A percentile compares a stretch with the other conserved stretches of the same genome.
Conservation (phyloP, 2,797 vertebrate genomes). For the Intellagama lesueurii region DNA sequence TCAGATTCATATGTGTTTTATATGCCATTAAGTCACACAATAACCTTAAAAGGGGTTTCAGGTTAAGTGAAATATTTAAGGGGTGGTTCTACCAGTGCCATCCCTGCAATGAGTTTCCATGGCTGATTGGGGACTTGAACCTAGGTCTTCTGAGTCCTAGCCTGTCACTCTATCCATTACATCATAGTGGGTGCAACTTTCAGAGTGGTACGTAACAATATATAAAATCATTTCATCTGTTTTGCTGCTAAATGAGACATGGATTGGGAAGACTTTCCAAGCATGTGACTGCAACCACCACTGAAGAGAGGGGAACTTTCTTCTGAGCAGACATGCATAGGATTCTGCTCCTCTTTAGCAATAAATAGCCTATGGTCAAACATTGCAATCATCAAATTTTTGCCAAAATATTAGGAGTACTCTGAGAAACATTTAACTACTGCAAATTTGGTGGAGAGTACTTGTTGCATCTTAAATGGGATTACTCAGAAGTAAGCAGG, state of each 20-base stretch:
- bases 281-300: not conserved
- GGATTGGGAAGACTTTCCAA: not conserved
- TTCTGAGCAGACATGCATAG: not conserved
- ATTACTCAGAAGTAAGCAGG: not conserved
- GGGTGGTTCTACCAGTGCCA: too few relatives aligned
- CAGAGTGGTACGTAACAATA: not conserved
- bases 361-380: not conserved
- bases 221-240: not conserved
- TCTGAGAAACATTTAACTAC: not conserved
- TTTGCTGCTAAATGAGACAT: not conserved
- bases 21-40: too few relatives aligned
- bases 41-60: too few relatives aligned
- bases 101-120: too few relatives aligned
- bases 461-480: not conserved
- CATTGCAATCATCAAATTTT: not conserved
- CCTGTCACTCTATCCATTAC: too few relatives aligned
- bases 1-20: not conserved
- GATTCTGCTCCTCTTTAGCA: not conserved
- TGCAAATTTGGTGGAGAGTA: not conserved
- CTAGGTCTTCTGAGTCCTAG: too few relatives aligned
- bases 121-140: too few relatives aligned
- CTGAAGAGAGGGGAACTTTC: not conserved
- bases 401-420: not conserved
- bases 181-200: too few relatives aligned
- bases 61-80: too few relatives aligned